phyloP scores from a whole-genome alignment of 2,888 invertebrate genomes.

The Lycocerus yunnanus region DNA sequence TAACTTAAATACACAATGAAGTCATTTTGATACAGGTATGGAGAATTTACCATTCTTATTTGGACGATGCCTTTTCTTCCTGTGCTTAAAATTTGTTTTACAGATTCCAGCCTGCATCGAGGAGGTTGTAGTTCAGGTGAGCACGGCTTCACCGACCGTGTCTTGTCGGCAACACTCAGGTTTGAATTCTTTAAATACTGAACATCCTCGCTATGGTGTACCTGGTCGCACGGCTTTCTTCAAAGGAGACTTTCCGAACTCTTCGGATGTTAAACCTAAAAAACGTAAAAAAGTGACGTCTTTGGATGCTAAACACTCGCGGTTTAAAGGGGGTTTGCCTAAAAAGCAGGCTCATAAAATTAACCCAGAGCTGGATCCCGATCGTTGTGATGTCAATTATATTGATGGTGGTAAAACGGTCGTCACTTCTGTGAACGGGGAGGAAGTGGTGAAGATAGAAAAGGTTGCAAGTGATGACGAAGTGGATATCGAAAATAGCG shows the following conservation, averaged over 20 bases:
- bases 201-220: conserved; percentile 32
- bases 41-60: neutral
- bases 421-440: conserved; percentile 63
- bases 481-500: conserved; percentile 7
- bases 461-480: conserved; percentile 58
- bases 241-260: neutral
- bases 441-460: conserved; percentile 61
- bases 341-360: neutral
- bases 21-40: neutral
- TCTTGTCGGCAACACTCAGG: conserved; percentile 42
- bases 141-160: conserved; percentile 49
- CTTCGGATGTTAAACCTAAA: neutral
- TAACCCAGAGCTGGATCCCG: neutral
- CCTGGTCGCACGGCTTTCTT: conserved; percentile 32
- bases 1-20: no score
- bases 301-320: neutral
- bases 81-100: conserved; percentile 4
- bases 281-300: neutral
- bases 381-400: conserved; percentile 36
- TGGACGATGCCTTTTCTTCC: no score
- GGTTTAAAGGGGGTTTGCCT: neutral
- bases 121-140: conserved; percentile 60
- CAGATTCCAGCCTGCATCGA: conserved; percentile 62
- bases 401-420: conserved; percentile 61
- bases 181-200: conserved; percentile 21